Percentiles rank a stretch among this genome's conserved stretches.
Evolutionary conservation across 92 coral and sea anemone genomes (phyloP).

Genomic region (Plumapathes pennacea): DNA sequence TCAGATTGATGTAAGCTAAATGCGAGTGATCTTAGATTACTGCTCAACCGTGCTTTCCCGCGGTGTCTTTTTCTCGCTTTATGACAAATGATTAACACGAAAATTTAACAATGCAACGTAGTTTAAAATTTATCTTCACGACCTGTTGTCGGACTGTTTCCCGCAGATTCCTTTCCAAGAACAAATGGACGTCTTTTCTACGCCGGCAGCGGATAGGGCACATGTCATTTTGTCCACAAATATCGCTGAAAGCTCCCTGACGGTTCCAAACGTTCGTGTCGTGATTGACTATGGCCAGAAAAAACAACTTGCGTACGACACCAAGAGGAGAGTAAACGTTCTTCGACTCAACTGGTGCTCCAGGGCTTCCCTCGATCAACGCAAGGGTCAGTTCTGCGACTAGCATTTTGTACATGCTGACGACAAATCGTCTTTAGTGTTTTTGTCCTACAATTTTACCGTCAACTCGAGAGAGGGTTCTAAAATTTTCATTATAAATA

Average conservation of each 20-base stretch:
- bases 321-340: constrained; percentile 10
- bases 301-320: constrained; percentile 15
- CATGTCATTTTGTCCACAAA: constrained; percentile 32
- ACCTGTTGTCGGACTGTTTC: not conserved
- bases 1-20: too few species aligned
- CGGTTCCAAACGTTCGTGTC: constrained; percentile 35
- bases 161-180: constrained; percentile 30
- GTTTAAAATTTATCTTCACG: not conserved
- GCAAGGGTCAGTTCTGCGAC: constrained; percentile 32
- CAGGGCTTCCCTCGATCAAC: constrained; percentile 18
- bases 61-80: too few species aligned
- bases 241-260: constrained; percentile 37
- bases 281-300: constrained; percentile 37
- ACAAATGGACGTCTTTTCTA: constrained; percentile 17
- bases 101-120: not conserved
- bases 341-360: constrained; percentile 19
- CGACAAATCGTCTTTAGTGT: too few species aligned
- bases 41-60: too few species aligned
- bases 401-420: too few species aligned
- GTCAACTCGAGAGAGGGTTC: too few species aligned
- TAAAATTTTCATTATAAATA: too few species aligned
- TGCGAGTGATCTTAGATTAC: too few species aligned
- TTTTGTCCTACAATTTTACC: too few species aligned
- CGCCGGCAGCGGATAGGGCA: constrained; percentile 16
- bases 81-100: too few species aligned